phyloP scores from a whole-genome alignment of 2,888 invertebrate genomes.

The Eupithecia pulchellata region DNA sequence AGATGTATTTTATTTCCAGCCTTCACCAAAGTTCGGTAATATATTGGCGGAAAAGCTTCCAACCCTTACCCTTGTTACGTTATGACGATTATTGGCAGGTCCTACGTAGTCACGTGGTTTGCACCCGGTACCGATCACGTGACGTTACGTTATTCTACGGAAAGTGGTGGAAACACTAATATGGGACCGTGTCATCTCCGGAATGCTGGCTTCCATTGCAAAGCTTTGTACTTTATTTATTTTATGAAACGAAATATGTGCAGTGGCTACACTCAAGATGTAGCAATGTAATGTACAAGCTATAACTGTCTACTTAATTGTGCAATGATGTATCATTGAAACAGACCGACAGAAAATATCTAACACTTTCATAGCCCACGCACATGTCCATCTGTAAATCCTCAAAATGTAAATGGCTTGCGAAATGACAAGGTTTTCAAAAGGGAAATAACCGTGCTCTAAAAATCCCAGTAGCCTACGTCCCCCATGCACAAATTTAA shows the following conservation, averaged over 20 bases:
- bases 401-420: too few relatives aligned
- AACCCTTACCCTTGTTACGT: slow-evolving; percentile 30
- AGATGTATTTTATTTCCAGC: slow-evolving; percentile 26
- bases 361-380: too few relatives aligned
- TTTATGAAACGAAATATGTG: neutral
- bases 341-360: too few relatives aligned
- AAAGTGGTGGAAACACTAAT: slow-evolving; percentile 24
- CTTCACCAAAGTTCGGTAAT: slow-evolving; percentile 38
- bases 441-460: too few relatives aligned
- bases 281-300: neutral
- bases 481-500: too few relatives aligned
- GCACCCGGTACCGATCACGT: slow-evolving; percentile 56
- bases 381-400: too few relatives aligned
- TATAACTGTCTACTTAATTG: neutral
- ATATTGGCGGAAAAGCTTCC: slow-evolving; percentile 25
- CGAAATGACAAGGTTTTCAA: too few relatives aligned
- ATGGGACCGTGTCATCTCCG: slow-evolving; percentile 10
- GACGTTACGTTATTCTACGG: slow-evolving; percentile 40
- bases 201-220: neutral
- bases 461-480: too few relatives aligned
- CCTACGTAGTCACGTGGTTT: slow-evolving; percentile 54
- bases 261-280: neutral
- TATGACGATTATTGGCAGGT: slow-evolving; percentile 37
- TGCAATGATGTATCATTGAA: too few relatives aligned
- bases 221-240: neutral